Percentiles rank a stretch among this genome's conserved stretches.
Conservation (phyloP, 92 coral and sea anemone species). For the Porites cylindrica region DNA sequence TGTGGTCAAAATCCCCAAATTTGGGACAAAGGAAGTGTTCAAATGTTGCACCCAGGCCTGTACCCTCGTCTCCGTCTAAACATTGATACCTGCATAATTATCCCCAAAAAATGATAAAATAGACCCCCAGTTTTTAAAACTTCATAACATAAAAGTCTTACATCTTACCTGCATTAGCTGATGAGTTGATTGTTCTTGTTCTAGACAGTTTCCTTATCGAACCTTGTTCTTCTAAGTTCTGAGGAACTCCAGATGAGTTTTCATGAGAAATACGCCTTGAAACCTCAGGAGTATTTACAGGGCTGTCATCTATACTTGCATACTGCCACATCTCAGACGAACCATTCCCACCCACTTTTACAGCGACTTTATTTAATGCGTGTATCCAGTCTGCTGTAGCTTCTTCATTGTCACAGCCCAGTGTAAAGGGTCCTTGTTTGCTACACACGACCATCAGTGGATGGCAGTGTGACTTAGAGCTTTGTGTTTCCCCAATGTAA, state of each 20-base stretch:
- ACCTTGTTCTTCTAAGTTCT: neutral
- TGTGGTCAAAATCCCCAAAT: too few relatives aligned
- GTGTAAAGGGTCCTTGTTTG: constrained; percentile 64
- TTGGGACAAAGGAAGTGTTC: too few relatives aligned
- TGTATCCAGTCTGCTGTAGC: constrained; percentile 71
- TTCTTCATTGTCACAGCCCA: constrained; percentile 67
- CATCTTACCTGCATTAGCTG: neutral
- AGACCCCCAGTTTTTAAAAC: too few relatives aligned
- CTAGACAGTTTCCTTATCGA: neutral
- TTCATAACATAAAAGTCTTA: neutral
- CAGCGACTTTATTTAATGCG: constrained; percentile 56
- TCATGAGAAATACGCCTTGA: neutral
- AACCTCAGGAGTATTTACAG: constrained; percentile 41
- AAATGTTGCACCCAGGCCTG: too few relatives aligned
- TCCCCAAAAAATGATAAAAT: too few relatives aligned
- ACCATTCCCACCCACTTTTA: constrained; percentile 29
- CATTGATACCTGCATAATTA: too few relatives aligned
- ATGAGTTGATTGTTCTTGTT: neutral
- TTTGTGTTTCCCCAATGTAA: constrained; percentile 68
- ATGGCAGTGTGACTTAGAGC: constrained; percentile 61
- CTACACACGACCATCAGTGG: constrained; percentile 72
- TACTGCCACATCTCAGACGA: constrained; percentile 48
- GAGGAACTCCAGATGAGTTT: neutral
- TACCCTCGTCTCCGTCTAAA: too few relatives aligned
- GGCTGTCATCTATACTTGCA: constrained; percentile 9